Evolutionary conservation across 1,140 invertebrate species (phyloP).

Genomic region (Nephila pilipes): DNA sequence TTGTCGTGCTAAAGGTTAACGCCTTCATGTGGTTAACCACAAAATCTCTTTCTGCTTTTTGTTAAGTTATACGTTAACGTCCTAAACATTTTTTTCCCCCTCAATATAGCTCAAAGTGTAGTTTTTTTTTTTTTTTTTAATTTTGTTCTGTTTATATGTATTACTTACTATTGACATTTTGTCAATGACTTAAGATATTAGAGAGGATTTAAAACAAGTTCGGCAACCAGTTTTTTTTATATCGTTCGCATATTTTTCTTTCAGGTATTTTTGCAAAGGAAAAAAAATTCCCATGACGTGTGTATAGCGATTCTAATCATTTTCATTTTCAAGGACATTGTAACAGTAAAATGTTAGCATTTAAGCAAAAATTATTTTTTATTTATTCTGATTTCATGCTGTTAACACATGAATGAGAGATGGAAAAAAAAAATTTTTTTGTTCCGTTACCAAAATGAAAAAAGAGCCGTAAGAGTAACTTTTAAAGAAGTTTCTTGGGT

Average conservation of each 20-base stretch:
- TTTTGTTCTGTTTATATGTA: not conserved
- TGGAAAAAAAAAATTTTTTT: too few species aligned
- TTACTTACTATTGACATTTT: not conserved
- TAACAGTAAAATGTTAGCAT: not conserved
- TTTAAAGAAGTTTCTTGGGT: too few species aligned
- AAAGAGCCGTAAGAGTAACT: too few species aligned
- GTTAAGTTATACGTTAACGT: not conserved
- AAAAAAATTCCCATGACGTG: too few species aligned
- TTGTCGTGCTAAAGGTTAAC: not conserved
- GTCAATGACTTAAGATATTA: not conserved
- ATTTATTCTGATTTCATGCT: too few species aligned
- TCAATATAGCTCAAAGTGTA: not conserved
- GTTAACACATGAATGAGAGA: too few species aligned
- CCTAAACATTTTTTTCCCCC: not conserved
- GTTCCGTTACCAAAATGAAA: too few species aligned
- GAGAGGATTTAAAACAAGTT: not conserved
- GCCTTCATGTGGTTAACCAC: conserved; percentile 23
- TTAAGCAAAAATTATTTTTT: not conserved
- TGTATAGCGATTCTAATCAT: too few species aligned
- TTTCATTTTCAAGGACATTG: not conserved
- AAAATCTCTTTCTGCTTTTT: not conserved
- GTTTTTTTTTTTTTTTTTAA: not conserved
- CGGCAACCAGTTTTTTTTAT: not conserved
- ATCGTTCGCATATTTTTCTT: not conserved
- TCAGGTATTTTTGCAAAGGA: not conserved